Conservation (phyloP, 2,797 vertebrate genomes). For the Lophius americanus region DNA sequence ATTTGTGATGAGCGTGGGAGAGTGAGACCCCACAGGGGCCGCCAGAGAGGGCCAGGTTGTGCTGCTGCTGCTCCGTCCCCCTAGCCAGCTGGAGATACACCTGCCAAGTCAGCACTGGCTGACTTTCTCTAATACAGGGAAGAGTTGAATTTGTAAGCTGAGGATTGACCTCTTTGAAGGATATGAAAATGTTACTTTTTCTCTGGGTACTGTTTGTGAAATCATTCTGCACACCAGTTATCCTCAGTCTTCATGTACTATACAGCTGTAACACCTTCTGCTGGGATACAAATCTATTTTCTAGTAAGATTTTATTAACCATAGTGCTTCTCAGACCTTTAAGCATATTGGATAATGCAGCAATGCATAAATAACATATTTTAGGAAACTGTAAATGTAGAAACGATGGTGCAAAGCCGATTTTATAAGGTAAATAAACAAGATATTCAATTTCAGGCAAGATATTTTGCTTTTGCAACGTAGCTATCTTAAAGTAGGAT, state of each 20-base stretch:
- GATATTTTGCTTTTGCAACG: too few species aligned
- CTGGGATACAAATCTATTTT: conserved; percentile 23
- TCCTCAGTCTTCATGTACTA: conserved; percentile 9
- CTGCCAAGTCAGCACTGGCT: conserved; percentile 60
- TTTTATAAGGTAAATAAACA: conserved; percentile 24
- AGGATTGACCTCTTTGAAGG: conserved; percentile 18
- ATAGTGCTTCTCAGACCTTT: conserved; percentile 20
- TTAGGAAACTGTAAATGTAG: conserved; percentile 29
- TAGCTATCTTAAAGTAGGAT: too few species aligned
- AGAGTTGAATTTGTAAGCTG: conserved; percentile 26
- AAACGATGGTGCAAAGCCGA: conserved; percentile 26
- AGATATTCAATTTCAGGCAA: conserved; percentile 32
- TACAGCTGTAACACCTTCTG: not conserved
- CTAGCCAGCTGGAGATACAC: conserved; percentile 61
- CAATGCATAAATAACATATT: conserved; percentile 6
- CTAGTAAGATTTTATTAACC: conserved; percentile 17
- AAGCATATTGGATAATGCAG: conserved; percentile 17
- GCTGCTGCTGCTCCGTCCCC: conserved; percentile 28
- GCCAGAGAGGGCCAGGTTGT: conserved; percentile 57
- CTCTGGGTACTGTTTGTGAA: not conserved
- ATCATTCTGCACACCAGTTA: not conserved
- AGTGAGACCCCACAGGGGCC: conserved; percentile 44
- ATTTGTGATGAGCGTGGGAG: conserved; percentile 75
- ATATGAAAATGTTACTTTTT: conserved; percentile 11
- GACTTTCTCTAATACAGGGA: conserved; percentile 5